Conservation (phyloP, 2,888 invertebrate species). For the Hetaerina titia region DNA sequence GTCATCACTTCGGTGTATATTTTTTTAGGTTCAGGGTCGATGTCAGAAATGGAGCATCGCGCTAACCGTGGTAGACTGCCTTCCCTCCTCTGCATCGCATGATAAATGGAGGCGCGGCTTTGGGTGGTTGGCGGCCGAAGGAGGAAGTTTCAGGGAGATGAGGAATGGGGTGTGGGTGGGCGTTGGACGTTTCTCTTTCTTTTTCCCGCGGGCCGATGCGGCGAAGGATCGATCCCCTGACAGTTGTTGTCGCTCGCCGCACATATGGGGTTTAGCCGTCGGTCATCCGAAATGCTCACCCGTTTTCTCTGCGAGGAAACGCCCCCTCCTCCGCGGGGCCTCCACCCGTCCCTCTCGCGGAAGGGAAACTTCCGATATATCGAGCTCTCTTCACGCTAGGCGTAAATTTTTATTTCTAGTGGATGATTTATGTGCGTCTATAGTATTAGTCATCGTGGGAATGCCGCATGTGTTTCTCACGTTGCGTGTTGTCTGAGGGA, state of each 20-base stretch:
- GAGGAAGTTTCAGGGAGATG: neutral
- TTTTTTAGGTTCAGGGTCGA: neutral
- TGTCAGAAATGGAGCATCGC: neutral
- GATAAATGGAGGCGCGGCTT: neutral
- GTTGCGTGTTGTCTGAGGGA: neutral
- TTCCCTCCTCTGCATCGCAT: neutral
- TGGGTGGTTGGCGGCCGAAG: neutral
- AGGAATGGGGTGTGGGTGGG: neutral
- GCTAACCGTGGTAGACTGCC: neutral
- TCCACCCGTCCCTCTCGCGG: neutral
- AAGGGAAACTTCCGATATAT: neutral
- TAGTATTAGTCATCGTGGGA: neutral
- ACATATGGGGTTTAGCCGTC: neutral
- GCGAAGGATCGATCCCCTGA: slow-evolving; percentile 28
- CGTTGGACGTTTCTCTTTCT: neutral
- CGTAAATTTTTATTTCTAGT: neutral
- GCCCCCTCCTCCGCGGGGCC: neutral
- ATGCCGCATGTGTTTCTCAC: neutral
- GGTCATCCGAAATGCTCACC: neutral
- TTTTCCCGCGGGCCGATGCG: neutral
- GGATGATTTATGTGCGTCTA: neutral
- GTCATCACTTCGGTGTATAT: too few relatives aligned
- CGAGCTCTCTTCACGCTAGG: neutral
- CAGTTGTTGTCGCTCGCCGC: slow-evolving; percentile 27
- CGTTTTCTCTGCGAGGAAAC: neutral